Evolutionary conservation across 2,888 invertebrate genomes (phyloP), one percentile per base, ranked within the genome.

Genomic region (Keiferia lycopersicella): DNA sequence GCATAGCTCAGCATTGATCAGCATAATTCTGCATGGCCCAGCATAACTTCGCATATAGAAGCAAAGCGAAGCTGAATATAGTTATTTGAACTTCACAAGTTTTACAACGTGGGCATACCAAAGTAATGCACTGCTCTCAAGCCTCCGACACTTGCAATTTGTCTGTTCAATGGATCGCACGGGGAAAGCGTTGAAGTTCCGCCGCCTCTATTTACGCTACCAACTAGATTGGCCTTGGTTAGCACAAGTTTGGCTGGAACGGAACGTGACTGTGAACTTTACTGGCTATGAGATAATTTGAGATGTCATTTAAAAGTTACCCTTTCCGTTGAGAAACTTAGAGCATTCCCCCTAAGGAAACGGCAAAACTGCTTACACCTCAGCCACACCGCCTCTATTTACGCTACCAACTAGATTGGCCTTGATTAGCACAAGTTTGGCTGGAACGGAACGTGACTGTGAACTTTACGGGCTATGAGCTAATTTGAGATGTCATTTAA

Each of bases 111-210:
- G 30, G 53, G n/a, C 53, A 6, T 56, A 26, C 61, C 61, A 12
- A 2, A 50, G 61, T 22, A 0, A 69, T 65, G 64, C 67, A 67
- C 61, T 7, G 62, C 62, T 53, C 45, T 50, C 58, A 61, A 62
- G 65, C 62, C 62, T 66, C 69, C 73, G 75, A 76, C 74, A 71
- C 65, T 64, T 68, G 72, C 74, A 75, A 77, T 77, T 75, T 73
- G 73, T 76, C 67, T 67, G 66, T 30, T 65, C 66, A 66, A 69
- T 68, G 63, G 68, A 70, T 68, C 64, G 53, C 60, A 65, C n/a
- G 20, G 53, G 34, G 20, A 26, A 48, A 61, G 53, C 41, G 62
- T 53, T 30, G 61, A 61, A 61, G 61, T 61, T 26, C 20, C 26
- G 60, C 20, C 30, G 50, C 61, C 34, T 18, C 48, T 50, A 61